Base-by-base conservation (phyloP, 2,113 vertebrate species). In the Corythoichthys intestinalis region DNA sequence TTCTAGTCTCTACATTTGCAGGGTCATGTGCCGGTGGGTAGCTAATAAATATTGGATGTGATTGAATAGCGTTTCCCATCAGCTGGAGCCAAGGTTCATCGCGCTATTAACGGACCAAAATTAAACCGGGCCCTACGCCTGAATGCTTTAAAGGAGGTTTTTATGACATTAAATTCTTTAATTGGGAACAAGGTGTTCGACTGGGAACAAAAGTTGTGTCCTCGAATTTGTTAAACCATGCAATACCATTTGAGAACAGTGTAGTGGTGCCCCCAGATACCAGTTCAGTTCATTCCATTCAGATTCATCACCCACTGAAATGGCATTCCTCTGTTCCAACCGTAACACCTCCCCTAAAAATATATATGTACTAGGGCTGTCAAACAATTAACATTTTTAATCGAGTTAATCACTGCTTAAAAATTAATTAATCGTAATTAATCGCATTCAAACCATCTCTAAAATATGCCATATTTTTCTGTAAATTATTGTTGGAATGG, bases 21-120 rank as follows among this genome's bases (percentile, higher is more conserved):
- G 67, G 81, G 79, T 75, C 61, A 48, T 65, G 66, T 66, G 57
- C 61, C 72, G 65, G 74, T 78, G 66, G 76, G 37, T 56, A 41
- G 59, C 60, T 67, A 41, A 74, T 78, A 48, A 76, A 81, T 81
- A 81, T 65, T 83, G 61, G 17, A 80, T 82, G 77, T 11, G 60
- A 71, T 67, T 79, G 59, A 59, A 54, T 71, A 68, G 66, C 39
- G 4, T 57, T 73, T 72, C 20, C 11, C 52, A 34, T 75, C 59
- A 37, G 60, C 0, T 0, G n/a, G 58, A 71, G 66, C 41, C 6
- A 1, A 67, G 54, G 71, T 73, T 63, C 71, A 76, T 14, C 52
- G 38, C 64, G 58, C 48, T 66, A 69, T 75, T 63, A 79, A 67
- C 41, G 69, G 38, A 0, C 2, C 67, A 69, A 64, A 76, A 76